phyloP scores from a whole-genome alignment of 2,797 vertebrate genomes.

The Rallus crepitans region DNA sequence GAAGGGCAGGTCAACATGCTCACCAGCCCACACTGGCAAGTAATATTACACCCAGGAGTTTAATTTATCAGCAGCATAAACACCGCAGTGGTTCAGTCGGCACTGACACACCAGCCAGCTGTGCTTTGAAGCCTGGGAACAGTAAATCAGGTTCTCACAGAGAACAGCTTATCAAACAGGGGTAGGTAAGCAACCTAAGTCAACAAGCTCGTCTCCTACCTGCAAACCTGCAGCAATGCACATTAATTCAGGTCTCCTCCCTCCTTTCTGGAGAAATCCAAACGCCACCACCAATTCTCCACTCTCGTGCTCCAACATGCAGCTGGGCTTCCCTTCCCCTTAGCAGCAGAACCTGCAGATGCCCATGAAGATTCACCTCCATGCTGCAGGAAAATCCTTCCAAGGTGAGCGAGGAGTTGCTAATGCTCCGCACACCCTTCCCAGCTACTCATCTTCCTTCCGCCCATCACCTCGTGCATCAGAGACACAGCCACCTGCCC shows the following conservation, averaged over 20 bases:
- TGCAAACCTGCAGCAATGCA: not conserved
- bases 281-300: not conserved
- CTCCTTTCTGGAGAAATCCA: not conserved
- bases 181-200: not conserved
- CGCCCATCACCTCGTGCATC: accelerated
- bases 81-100: not conserved
- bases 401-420: not conserved
- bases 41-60: not conserved
- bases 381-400: not conserved
- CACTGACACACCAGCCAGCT: not conserved
- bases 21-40: not conserved
- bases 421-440: not conserved
- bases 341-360: not conserved
- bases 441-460: not conserved
- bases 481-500: not conserved
- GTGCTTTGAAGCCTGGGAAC: conserved; percentile 26
- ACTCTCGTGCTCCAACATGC: accelerated
- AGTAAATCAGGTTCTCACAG: conserved; percentile 50
- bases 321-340: not conserved
- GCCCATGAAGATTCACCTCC: not conserved
- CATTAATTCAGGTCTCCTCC: not conserved
- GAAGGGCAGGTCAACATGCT: not conserved
- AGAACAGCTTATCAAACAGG: conserved; percentile 27
- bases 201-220: not conserved
- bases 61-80: not conserved